These are phyloP conservation scores for Zeugodacus cucurbitae DNA, from an alignment of 1,140 invertebrate genomes.

Conservation along the genomic window DNA sequence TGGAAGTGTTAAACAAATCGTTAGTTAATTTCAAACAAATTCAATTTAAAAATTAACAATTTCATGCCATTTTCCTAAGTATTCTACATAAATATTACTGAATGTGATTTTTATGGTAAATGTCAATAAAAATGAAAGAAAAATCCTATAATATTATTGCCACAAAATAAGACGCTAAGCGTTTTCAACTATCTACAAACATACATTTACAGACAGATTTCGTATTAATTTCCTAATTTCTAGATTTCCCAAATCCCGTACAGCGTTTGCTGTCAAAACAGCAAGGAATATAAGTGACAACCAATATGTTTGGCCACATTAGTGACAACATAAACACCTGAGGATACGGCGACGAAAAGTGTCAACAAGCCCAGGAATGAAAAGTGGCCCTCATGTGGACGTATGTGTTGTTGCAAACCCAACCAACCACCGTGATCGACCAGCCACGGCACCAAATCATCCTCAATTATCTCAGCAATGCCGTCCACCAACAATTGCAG, in stretches of 20 bases:
- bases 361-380: conserved; percentile 63
- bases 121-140: neutral
- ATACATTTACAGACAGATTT: no score
- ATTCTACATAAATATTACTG: neutral
- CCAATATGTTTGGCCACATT: conserved; percentile 61
- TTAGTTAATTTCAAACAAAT: neutral
- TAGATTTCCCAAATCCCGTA: neutral
- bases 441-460: conserved; percentile 76
- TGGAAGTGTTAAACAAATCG: neutral
- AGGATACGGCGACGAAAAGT: conserved; percentile 58
- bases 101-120: neutral
- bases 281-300: conserved; percentile 61
- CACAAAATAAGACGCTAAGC: neutral
- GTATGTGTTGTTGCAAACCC: conserved; percentile 62
- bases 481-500: conserved; percentile 72
- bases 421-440: conserved; percentile 79
- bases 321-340: conserved; percentile 58
- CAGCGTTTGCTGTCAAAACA: conserved; percentile 50
- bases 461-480: conserved; percentile 73
- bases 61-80: neutral
- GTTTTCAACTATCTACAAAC: neutral
- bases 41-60: neutral
- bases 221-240: neutral
- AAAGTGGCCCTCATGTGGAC: conserved; percentile 55
- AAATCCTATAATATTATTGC: neutral